Evolutionary conservation across 1,140 invertebrate genomes (phyloP).

Genomic region (Drosophila pseudoananassae): DNA sequence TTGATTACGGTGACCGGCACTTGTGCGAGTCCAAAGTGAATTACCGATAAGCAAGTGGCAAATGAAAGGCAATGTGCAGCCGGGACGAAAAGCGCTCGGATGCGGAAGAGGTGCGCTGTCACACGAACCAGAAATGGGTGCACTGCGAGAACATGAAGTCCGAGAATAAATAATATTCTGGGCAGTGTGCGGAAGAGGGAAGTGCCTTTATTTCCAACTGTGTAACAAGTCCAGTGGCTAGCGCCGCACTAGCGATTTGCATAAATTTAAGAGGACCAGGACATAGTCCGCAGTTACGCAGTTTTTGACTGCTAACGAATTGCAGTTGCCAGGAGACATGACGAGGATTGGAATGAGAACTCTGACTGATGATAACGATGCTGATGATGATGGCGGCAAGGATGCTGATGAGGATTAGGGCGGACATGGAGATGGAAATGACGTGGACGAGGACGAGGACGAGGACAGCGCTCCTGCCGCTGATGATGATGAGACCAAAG

Average conservation of each 20-base stretch:
- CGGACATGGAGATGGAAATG: conserved; percentile 25
- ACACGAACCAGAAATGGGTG: conserved; percentile 7
- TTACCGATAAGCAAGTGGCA: conserved; percentile 73
- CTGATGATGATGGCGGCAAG: conserved; percentile 17
- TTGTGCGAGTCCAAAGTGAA: conserved; percentile 57
- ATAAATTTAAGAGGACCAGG: conserved; percentile 70
- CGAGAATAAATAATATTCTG: neutral
- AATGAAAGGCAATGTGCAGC: conserved; percentile 57
- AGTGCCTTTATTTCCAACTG: neutral
- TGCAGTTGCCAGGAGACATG: conserved; percentile 57
- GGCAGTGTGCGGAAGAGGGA: too few relatives aligned
- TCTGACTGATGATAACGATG: conserved; percentile 14
- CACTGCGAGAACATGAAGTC: conserved; percentile 2
- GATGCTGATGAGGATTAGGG: conserved; percentile 10
- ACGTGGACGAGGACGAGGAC: conserved; percentile 32
- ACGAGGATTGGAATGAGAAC: conserved; percentile 33
- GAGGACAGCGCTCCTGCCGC: conserved; percentile 26
- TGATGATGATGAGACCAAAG: conserved; percentile 61
- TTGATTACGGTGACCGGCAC: conserved; percentile 56
- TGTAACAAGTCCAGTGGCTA: conserved; percentile 19
- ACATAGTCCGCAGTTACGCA: conserved; percentile 56
- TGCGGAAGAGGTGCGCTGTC: conserved; percentile 5
- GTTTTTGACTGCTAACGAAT: conserved; percentile 76
- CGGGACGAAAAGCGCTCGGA: conserved; percentile 23
- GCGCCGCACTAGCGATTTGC: conserved; percentile 66